Conservation (phyloP, 2,888 invertebrate genomes). For the Unio delphinus region DNA sequence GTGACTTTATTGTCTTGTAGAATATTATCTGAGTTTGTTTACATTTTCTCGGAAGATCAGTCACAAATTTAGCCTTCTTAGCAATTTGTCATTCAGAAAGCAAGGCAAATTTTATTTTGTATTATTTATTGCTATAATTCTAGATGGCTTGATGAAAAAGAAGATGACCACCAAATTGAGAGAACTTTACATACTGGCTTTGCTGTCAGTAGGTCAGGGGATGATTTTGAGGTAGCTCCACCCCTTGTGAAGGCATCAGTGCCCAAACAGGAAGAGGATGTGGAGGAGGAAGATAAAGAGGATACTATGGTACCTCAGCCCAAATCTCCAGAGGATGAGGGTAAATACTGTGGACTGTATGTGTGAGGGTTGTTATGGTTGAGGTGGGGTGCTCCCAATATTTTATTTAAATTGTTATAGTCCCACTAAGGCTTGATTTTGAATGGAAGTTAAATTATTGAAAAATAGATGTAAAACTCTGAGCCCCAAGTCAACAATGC, state of each 20-base stretch:
- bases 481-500: no score
- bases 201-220: no score
- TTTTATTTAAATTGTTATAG: no score
- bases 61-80: neutral
- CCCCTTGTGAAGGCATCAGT: neutral
- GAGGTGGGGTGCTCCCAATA: no score
- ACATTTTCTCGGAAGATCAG: neutral
- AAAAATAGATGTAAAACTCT: no score
- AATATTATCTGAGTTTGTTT: no score
- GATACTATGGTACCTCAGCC: neutral
- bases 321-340: no score
- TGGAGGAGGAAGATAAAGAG: neutral
- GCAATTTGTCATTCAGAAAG: neutral
- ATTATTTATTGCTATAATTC: neutral
- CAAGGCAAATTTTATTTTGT: neutral
- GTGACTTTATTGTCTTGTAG: no score
- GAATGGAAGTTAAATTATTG: no score
- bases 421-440: no score
- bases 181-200: slow-evolving; percentile 40
- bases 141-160: slow-evolving; percentile 68
- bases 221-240: neutral
- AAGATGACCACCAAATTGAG: slow-evolving; percentile 63
- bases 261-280: slow-evolving; percentile 1
- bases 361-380: no score
- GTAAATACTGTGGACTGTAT: no score